phyloP scores from a whole-genome alignment of 2,797 vertebrate species.

The Clangula hyemalis region DNA sequence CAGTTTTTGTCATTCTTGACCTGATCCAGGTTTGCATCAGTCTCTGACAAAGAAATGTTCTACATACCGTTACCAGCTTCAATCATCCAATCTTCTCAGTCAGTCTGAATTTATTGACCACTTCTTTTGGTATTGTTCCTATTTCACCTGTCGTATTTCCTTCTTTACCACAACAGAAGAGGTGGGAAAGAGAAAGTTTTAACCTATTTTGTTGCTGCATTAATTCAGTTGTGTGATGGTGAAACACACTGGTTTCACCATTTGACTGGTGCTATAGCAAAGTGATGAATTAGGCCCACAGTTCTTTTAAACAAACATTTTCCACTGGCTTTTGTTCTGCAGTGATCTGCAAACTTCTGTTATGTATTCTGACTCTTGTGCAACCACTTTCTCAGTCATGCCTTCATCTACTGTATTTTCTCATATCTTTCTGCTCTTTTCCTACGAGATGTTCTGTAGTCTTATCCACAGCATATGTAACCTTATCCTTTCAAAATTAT shows the following conservation, averaged over 20 bases:
- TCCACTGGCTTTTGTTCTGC: background rate
- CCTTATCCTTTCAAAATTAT: background rate
- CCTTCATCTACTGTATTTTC: background rate
- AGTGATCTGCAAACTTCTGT: background rate
- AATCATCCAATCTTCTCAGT: conserved; percentile 47
- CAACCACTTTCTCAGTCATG: background rate
- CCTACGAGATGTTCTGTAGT: background rate
- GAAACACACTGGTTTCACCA: background rate
- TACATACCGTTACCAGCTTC: conserved; percentile 26
- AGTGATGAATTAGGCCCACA: background rate
- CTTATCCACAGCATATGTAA: background rate
- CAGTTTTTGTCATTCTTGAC: conserved; percentile 38
- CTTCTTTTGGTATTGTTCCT: conserved; percentile 34
- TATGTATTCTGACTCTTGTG: background rate
- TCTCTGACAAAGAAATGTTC: conserved; percentile 28
- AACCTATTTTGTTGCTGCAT: background rate
- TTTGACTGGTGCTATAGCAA: background rate
- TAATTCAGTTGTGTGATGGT: background rate
- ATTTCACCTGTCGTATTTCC: background rate
- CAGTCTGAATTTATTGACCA: conserved; percentile 39
- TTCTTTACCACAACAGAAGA: background rate
- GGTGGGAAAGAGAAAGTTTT: conserved; percentile 4
- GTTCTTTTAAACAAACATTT: background rate
- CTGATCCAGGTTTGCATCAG: conserved; percentile 30
- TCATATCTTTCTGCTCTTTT: background rate